Base-by-base conservation (phyloP, 2,888 invertebrate species). In the Steromphala cineraria region DNA sequence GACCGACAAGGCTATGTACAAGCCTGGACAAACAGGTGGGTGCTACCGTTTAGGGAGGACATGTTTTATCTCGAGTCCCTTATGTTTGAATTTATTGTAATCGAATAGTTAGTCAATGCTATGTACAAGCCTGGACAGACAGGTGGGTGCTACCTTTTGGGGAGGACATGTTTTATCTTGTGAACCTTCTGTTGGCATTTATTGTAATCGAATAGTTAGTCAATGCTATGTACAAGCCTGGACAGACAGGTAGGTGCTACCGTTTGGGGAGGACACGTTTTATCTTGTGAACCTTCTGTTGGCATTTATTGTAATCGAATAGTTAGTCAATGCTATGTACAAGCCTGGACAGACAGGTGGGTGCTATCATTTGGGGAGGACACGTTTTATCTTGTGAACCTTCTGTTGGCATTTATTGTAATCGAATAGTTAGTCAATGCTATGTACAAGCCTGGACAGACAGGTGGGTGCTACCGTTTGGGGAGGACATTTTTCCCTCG, bases 31-130 rank as follows among this genome's bases (percentile, higher is more conserved):
- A 79, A 90, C 88, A 86, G 90, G 92, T 92, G 76, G 53, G 82
- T 80, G 10, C 13, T 46, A 46, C 13, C 46, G 36, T 36, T 36
- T 36, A 7, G 36, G 36, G 4, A 36, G 36, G 36, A 36, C 36
- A 36, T 36, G 2, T 36, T 36, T 36, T 36, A 4, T 36, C 36
- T 36, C 36, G 36, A 36, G 67, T 91, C 91, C 0, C 79, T 91
- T 67, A 91, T 36, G 36, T 36, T 36, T 4, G 7, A 7, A 36
- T 36, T n/a, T n/a, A n/a, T n/a, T n/a, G n/a, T n/a, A n/a, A n/a
- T 90, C 75, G 86, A 91, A 8, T 91, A 92, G 83, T 90, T 90
- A 0, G 90, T 91, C 86, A 91, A 92, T 83, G 91, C 90, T 24
- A 84, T 84, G 76, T 85, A 84, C 79, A 86, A 86, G 36, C 83